Evolutionary conservation across 2,888 invertebrate genomes (phyloP).

Genomic region (Eupithecia dodoneata): DNA sequence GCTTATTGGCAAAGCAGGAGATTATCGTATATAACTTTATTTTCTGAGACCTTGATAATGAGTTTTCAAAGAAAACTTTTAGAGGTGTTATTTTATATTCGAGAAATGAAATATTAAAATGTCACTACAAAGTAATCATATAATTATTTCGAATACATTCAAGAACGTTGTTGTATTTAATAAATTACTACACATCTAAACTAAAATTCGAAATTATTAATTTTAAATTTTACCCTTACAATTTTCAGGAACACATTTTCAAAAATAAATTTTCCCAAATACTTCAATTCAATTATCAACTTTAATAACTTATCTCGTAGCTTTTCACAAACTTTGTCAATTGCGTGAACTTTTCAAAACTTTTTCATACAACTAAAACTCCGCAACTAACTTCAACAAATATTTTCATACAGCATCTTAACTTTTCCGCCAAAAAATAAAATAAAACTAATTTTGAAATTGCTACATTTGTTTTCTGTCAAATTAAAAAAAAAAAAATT

Average conservation of each 20-base stretch:
- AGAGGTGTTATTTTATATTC: not conserved
- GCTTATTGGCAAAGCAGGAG: not conserved
- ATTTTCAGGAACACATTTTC: not conserved
- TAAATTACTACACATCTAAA: not conserved
- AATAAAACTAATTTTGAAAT: not conserved
- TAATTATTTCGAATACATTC: not conserved
- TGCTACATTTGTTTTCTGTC: not conserved
- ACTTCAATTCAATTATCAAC: not conserved
- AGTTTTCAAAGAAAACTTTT: not conserved
- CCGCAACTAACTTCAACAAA: not conserved
- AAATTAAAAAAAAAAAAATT: not conserved
- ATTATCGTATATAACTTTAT: not conserved
- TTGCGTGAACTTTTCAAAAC: not conserved
- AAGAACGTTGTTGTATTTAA: not conserved
- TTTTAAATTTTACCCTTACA: not conserved
- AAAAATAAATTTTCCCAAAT: not conserved
- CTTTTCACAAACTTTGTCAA: constrained; percentile 7
- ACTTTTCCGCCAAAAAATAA: not conserved
- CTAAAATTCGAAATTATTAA: not conserved
- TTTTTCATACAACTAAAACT: not conserved
- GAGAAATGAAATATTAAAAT: not conserved
- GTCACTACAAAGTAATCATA: not conserved
- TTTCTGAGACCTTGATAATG: not conserved
- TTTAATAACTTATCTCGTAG: not conserved
- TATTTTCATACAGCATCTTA: not conserved